phyloP scores from a whole-genome alignment of 2,888 invertebrate species.

The Zygaena filipendulae region DNA sequence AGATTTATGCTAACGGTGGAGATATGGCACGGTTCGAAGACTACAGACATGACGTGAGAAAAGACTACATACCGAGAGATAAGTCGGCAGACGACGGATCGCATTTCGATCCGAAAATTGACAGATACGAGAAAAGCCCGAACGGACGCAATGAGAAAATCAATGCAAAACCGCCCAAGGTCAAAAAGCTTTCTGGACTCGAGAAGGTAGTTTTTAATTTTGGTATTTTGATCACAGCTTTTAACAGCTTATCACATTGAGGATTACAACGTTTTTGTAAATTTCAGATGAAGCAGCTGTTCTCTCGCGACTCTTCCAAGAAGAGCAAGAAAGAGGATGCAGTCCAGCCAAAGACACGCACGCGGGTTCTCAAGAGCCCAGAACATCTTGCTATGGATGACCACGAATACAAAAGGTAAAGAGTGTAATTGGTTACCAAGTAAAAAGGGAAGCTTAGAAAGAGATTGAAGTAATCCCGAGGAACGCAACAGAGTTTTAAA shows the following conservation, averaged over 20 bases:
- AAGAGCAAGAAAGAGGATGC: conserved; percentile 73
- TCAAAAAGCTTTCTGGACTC: conserved; percentile 76
- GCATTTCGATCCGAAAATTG: conserved; percentile 72
- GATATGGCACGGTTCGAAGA: conserved; percentile 47
- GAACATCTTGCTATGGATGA: conserved; percentile 60
- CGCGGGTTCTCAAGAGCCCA: conserved; percentile 65
- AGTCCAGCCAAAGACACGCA: conserved; percentile 62
- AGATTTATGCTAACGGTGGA: conserved; percentile 54
- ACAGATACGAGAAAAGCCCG: conserved; percentile 67
- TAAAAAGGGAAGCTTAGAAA: no score
- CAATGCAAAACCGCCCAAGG: conserved; percentile 69
- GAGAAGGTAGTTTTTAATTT: conserved; percentile 77
- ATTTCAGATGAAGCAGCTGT: conserved; percentile 78
- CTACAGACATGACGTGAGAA: conserved; percentile 42
- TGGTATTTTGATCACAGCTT: neutral
- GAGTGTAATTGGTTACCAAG: neutral
- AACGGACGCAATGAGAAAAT: conserved; percentile 58
- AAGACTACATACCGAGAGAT: conserved; percentile 47
- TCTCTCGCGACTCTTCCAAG: conserved; percentile 76
- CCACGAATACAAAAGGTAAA: conserved; percentile 53
- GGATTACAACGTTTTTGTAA: conserved; percentile 1
- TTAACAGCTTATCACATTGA: no score
- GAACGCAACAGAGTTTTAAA: no score
- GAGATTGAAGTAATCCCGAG: no score
- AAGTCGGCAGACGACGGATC: conserved; percentile 75